Conservation (phyloP, 2,888 invertebrate genomes). For the Polyploca ridens region DNA sequence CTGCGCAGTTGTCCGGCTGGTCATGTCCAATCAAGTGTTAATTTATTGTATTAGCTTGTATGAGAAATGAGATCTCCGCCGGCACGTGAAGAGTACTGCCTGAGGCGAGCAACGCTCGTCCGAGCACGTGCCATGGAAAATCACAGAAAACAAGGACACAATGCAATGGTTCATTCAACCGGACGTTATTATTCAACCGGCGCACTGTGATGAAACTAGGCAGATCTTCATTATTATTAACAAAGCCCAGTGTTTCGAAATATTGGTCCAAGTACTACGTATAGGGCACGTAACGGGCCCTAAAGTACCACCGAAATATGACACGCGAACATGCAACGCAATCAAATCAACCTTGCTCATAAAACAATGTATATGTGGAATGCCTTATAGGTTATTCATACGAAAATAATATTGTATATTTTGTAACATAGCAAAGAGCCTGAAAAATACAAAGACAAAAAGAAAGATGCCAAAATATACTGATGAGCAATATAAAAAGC, state of each 20-base stretch:
- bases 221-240: slow-evolving; percentile 79
- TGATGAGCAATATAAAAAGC: too few species aligned
- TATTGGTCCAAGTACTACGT: slow-evolving; percentile 63
- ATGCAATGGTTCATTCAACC: slow-evolving; percentile 84
- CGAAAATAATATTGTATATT: neutral
- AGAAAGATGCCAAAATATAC: neutral
- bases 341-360: neutral
- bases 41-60: slow-evolving; percentile 60
- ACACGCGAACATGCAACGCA: slow-evolving; percentile 25
- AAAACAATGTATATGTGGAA: neutral
- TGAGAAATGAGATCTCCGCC: slow-evolving; percentile 54
- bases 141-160: slow-evolving; percentile 84
- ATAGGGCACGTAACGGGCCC: slow-evolving; percentile 56
- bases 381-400: neutral
- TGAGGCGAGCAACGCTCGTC: slow-evolving; percentile 37
- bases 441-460: neutral
- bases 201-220: slow-evolving; percentile 80
- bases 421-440: neutral
- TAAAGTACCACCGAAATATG: slow-evolving; percentile 51
- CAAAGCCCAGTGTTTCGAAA: slow-evolving; percentile 75
- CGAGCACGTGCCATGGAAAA: slow-evolving; percentile 79
- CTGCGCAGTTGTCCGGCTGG: slow-evolving; percentile 54
- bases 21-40: slow-evolving; percentile 50
- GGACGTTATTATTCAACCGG: slow-evolving; percentile 81
- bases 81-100: slow-evolving; percentile 47